Base-by-base conservation (phyloP, 2,113 vertebrate species). In the Gymnogyps californianus region DNA sequence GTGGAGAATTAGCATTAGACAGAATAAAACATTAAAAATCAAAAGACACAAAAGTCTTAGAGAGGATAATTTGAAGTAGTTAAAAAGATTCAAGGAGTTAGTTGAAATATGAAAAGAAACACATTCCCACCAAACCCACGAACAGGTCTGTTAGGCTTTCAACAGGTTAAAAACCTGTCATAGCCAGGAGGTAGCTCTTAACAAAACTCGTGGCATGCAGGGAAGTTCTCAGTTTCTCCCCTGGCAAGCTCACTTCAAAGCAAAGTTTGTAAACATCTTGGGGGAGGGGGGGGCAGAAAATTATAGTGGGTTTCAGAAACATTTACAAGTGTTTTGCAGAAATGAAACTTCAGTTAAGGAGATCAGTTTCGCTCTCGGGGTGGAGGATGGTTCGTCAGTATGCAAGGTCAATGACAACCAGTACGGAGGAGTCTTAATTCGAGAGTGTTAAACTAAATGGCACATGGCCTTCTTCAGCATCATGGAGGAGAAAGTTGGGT, bases 261-360 rank as follows among this genome's bases (percentile, higher is more conserved):
- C 57, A 71, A 54, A 67, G 70, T 79, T 88, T 90, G 74, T 82
- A 89, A 94, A 93, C 49, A 79, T 49, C 58, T 55, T 16, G 7
- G 36, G 31, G 52, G n/a, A 54, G 32, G 8, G 32, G 7, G 7
- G 17, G 40, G 12, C 44, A 69, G 84, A 78, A 93, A 59, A 78
- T 40, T 29, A n/a, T 47, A 61, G 14, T 11, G 74, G 16, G 66
- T 84, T 94, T 93, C 65, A 72, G 84, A 93, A 91, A 89, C 77
- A 42, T 93, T 94, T 32, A 52, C 66, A 65, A 87, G 44, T 61
- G 81, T 83, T 95, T 90, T 91, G 77, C 57, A 96, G 78, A 95
- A 91, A 87, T 69, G 31, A 87, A 95, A 87, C 69, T 75, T 76
- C 46, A 52, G 57, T 54, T 38, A 20, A 34, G 1, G 31, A 64